A percentile compares a stretch with the other conserved stretches of the same genome.
Conservation (phyloP, 2,797 vertebrate species). For the Rhadinocentrus ornatus region DNA sequence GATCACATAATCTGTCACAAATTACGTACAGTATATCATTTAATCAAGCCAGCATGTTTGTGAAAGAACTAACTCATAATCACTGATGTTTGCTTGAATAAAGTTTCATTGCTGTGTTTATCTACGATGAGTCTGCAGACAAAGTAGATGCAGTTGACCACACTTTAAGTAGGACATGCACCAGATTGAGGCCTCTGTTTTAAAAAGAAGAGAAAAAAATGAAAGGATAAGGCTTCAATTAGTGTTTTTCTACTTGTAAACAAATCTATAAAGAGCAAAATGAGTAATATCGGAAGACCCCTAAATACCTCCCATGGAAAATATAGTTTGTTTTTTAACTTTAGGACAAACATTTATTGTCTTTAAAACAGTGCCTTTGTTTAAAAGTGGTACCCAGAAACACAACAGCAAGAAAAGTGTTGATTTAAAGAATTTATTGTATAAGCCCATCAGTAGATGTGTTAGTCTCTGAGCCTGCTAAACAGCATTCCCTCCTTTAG, state of each 20-base stretch:
- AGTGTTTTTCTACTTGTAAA: background rate
- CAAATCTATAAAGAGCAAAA: conserved; percentile 8
- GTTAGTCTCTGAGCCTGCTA: too few relatives aligned
- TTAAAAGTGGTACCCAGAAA: background rate
- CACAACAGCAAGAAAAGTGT: background rate
- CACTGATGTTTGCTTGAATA: conserved; percentile 3
- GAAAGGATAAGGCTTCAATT: background rate
- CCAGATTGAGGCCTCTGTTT: background rate
- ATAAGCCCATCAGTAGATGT: too few relatives aligned
- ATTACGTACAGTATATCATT: conserved; percentile 7
- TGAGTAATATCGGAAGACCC: background rate
- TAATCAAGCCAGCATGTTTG: conserved; percentile 30
- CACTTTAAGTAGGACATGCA: background rate
- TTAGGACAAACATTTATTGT: background rate
- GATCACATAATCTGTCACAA: conserved; percentile 33
- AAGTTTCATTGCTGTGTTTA: background rate
- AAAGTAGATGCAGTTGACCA: background rate
- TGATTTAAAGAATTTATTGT: background rate
- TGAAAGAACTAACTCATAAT: conserved; percentile 1
- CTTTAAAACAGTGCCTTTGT: background rate
- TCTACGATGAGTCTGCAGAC: background rate
- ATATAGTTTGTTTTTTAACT: background rate
- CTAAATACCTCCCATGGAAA: background rate
- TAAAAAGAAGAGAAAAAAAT: too few relatives aligned
- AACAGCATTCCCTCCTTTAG: background rate